A percentile compares a stretch with the other conserved stretches of the same genome.
phyloP scores from a whole-genome alignment of 2,113 vertebrate species.

The Ornithorhynchus anatinus region DNA sequence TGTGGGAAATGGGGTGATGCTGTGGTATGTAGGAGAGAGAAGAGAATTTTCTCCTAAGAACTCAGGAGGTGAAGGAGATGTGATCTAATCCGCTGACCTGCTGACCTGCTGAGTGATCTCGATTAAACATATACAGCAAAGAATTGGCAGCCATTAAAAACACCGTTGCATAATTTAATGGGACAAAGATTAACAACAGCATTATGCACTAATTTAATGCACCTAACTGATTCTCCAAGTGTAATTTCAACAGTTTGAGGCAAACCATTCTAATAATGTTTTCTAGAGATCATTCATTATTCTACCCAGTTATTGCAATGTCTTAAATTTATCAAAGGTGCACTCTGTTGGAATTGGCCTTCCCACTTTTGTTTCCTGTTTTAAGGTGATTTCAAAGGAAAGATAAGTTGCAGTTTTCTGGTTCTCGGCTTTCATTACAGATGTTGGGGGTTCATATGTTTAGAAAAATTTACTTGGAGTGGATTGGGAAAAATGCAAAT shows the following conservation, averaged over 20 bases:
- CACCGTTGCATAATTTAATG: constrained; percentile 49
- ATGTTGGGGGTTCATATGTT: constrained; percentile 42
- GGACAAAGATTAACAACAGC: constrained; percentile 51
- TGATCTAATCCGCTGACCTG: constrained; percentile 52
- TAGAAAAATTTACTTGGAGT: too few species aligned
- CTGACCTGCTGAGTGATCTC: constrained; percentile 56
- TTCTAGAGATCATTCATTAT: constrained; percentile 38
- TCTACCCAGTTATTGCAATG: constrained; percentile 37
- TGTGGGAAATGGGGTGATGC: background rate
- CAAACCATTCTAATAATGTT: constrained; percentile 48
- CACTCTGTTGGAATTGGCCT: too few species aligned
- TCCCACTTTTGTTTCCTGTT: background rate
- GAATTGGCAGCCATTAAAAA: constrained; percentile 41
- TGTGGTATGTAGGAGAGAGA: background rate
- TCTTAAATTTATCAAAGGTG: constrained; percentile 11
- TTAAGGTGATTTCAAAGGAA: constrained; percentile 11
- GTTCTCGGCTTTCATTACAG: background rate
- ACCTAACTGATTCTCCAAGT: constrained; percentile 42
- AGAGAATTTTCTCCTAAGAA: constrained; percentile 18
- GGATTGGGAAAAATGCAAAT: constrained; percentile 45
- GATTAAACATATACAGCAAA: constrained; percentile 34
- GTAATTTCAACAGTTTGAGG: constrained; percentile 43
- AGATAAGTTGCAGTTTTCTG: constrained; percentile 9
- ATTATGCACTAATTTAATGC: constrained; percentile 37
- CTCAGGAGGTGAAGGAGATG: constrained; percentile 20